Evolutionary conservation across 2,797 vertebrate genomes (phyloP).

Genomic region (Cuniculus paca): DNA sequence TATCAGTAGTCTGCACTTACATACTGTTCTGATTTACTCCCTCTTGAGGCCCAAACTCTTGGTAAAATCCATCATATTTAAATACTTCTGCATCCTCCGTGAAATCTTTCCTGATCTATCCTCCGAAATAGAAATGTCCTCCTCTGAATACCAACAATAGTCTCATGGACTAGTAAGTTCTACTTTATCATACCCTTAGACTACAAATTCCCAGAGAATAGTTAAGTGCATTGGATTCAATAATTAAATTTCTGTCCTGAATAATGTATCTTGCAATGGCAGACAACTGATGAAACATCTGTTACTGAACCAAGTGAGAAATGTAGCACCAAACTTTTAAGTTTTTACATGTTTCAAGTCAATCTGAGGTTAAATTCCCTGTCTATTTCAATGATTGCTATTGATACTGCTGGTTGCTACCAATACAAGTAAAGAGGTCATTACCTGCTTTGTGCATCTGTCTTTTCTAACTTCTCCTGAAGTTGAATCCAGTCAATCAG

Average conservation of each 20-base stretch:
- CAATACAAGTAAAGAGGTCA: constrained; percentile 27
- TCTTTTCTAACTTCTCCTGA: constrained; percentile 99
- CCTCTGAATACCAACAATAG: neutral
- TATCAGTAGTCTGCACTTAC: neutral
- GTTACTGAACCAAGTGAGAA: constrained; percentile 41
- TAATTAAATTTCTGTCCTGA: neutral
- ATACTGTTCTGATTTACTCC: neutral
- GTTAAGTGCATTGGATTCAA: neutral
- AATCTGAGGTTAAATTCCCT: neutral
- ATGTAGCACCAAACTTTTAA: constrained; percentile 18
- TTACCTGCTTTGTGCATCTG: constrained; percentile 99
- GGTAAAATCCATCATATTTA: neutral
- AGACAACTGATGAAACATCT: constrained; percentile 3
- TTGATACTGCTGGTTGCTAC: neutral
- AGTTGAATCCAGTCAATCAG: constrained; percentile 99
- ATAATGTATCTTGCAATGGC: neutral
- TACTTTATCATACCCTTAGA: neutral
- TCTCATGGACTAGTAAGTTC: neutral
- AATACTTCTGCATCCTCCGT: neutral
- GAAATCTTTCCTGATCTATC: neutral
- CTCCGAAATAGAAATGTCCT: neutral
- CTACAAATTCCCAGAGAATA: neutral
- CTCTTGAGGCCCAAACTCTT: neutral
- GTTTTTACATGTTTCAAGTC: constrained; percentile 40
- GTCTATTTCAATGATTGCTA: neutral